Evolutionary conservation across 2,113 vertebrate genomes (phyloP).

Genomic region (Kryptolebias marmoratus): DNA sequence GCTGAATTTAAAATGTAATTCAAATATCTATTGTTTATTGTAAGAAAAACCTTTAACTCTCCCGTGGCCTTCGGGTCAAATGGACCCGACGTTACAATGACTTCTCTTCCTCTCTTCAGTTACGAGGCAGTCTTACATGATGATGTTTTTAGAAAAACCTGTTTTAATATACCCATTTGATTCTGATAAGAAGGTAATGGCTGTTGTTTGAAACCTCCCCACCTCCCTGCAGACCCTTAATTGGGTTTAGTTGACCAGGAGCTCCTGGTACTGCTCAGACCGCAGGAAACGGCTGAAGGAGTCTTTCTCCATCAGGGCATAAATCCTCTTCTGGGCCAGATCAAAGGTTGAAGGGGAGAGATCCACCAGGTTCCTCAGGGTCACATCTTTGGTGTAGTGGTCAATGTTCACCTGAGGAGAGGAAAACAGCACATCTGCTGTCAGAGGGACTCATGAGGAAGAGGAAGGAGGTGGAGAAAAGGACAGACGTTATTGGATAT

Average conservation of each 20-base stretch:
- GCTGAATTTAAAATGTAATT: neutral
- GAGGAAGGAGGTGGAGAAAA: neutral
- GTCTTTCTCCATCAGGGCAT: slow-evolving; percentile 96
- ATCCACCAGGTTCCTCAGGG: slow-evolving; percentile 91
- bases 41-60: no score
- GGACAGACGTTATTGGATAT: no score
- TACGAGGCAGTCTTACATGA: neutral
- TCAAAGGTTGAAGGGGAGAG: slow-evolving; percentile 89
- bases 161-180: no score
- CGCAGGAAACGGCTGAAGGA: slow-evolving; percentile 92
- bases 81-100: no score
- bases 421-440: neutral
- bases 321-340: slow-evolving; percentile 92
- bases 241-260: slow-evolving; percentile 74
- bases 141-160: slow-evolving; percentile 12
- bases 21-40: no score
- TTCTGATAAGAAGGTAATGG: neutral
- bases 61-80: no score
- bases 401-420: slow-evolving; percentile 92
- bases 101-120: no score
- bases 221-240: slow-evolving; percentile 8
- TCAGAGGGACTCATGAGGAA: neutral
- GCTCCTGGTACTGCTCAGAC: slow-evolving; percentile 88
- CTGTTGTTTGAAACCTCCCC: slow-evolving; percentile 48
- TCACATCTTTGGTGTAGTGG: slow-evolving; percentile 92